These are phyloP conservation scores for Tetramorium simillimum DNA, from an alignment of 1,140 invertebrate species.

Conservation along the genomic window DNA sequence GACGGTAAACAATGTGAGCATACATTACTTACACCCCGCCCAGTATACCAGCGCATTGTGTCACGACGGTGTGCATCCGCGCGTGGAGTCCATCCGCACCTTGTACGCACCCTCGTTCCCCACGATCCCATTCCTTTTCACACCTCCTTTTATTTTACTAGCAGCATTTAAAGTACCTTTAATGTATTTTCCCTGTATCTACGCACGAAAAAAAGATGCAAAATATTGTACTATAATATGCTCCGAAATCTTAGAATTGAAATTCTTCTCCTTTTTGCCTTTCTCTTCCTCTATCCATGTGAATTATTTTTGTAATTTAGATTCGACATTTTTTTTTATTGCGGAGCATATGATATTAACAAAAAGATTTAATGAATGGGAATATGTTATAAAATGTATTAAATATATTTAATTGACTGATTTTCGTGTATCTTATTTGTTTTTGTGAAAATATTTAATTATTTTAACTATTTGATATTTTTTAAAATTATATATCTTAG, in stretches of 20 bases:
- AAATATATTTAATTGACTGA: neutral
- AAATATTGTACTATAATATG: neutral
- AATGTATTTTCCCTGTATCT: constrained; percentile 13
- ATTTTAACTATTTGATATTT: neutral
- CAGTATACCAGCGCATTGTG: constrained; percentile 71
- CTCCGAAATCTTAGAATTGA: neutral
- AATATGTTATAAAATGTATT: neutral
- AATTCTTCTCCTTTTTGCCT: neutral
- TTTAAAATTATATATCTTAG: neutral
- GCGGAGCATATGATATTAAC: neutral
- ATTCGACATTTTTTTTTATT: neutral
- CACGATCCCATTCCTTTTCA: neutral
- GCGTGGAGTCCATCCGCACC: constrained; percentile 9
- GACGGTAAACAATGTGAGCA: constrained; percentile 78
- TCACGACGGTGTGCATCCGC: constrained; percentile 36
- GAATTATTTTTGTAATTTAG: neutral
- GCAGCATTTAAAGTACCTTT: neutral
- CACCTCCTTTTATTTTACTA: neutral
- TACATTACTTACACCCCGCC: constrained; percentile 74
- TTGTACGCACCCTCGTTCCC: neutral
- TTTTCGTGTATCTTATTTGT: neutral
- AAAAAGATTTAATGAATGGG: neutral
- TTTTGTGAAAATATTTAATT: neutral
- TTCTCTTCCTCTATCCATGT: neutral
- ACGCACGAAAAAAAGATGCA: neutral